Conservation (phyloP, 2,888 invertebrate genomes). For the Sussaba pulchella region DNA sequence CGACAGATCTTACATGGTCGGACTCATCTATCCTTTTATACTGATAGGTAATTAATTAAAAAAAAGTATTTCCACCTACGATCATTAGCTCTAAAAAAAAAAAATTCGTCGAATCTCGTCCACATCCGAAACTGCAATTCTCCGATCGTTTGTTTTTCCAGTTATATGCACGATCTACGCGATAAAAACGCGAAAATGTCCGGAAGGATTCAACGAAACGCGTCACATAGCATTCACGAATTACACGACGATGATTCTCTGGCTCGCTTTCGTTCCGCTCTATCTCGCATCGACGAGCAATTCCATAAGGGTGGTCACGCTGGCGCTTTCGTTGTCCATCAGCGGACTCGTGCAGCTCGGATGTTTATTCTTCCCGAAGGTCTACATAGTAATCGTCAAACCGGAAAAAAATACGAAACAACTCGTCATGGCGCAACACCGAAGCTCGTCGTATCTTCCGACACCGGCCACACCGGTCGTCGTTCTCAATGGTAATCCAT, state of each 20-base stretch:
- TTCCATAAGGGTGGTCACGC: constrained; percentile 85
- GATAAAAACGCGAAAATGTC: constrained; percentile 86
- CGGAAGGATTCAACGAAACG: constrained; percentile 87
- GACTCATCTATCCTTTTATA: constrained; percentile 85
- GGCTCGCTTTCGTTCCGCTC: constrained; percentile 86
- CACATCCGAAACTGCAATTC: no score
- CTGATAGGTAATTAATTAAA: constrained; percentile 83
- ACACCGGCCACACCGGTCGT: constrained; percentile 76
- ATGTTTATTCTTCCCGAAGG: constrained; percentile 86
- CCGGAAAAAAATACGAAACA: constrained; percentile 87
- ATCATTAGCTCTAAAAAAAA: neutral
- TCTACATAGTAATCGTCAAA: constrained; percentile 86
- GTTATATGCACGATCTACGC: constrained; percentile 86
- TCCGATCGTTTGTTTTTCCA: constrained; percentile 69
- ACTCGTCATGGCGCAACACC: constrained; percentile 85
- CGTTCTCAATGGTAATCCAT: constrained; percentile 76
- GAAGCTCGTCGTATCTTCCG: constrained; percentile 78
- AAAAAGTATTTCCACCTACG: neutral
- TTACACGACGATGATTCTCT: constrained; percentile 86
- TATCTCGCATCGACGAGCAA: constrained; percentile 85
- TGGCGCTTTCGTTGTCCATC: constrained; percentile 85
- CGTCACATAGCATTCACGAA: constrained; percentile 86
- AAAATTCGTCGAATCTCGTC: neutral
- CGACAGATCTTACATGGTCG: constrained; percentile 85
- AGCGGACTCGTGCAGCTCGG: constrained; percentile 86